Conservation (phyloP, 2,888 invertebrate genomes). For the Exocentrus adspersus region DNA sequence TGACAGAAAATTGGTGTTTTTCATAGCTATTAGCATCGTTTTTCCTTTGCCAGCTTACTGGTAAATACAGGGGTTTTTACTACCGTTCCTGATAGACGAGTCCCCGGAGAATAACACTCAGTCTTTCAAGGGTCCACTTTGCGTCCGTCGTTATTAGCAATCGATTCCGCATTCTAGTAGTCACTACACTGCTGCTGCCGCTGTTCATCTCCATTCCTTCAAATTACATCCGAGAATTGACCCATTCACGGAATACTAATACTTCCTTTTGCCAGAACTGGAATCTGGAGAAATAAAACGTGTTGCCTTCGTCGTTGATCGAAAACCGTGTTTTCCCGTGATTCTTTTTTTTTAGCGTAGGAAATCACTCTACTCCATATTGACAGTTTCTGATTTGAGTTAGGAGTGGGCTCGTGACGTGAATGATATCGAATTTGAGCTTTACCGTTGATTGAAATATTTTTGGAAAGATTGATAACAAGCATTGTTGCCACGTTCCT, state of each 20-base stretch:
- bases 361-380: too few species aligned
- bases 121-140: slow-evolving; percentile 1
- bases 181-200: not conserved
- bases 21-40: not conserved
- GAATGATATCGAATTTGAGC: too few species aligned
- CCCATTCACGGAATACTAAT: slow-evolving; percentile 1
- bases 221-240: slow-evolving; percentile 1
- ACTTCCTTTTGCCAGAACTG: not conserved
- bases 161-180: not conserved
- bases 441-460: too few species aligned
- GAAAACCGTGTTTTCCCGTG: not conserved
- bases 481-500: too few species aligned
- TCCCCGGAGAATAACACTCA: not conserved
- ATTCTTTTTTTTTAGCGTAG: not conserved
- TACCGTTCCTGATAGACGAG: not conserved
- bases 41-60: not conserved
- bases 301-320: not conserved
- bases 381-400: too few species aligned
- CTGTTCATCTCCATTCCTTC: slow-evolving; percentile 3
- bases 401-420: too few species aligned
- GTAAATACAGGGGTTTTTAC: not conserved
- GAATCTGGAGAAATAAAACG: not conserved
- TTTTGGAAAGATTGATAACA: too few species aligned
- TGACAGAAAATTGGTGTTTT: not conserved
- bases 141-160: slow-evolving; percentile 3